A percentile compares a stretch with the other conserved stretches of the same genome.
Evolutionary conservation across 1,140 invertebrate genomes (phyloP).

Genomic region (Scaptomyza hsui): DNA sequence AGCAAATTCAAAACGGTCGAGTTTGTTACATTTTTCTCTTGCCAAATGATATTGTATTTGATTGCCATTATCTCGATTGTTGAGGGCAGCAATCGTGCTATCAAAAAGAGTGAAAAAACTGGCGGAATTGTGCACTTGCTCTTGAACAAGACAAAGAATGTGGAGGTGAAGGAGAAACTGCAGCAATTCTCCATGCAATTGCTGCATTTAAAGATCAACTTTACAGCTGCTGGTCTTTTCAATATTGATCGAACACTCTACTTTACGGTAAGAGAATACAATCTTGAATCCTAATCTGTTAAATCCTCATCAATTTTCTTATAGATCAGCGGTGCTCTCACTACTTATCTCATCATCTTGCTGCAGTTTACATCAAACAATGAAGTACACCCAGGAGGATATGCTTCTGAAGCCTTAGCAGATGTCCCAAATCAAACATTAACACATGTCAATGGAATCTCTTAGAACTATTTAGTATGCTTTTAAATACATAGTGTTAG

Average conservation of each 20-base stretch:
- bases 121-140: conserved; percentile 77
- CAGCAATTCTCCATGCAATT: conserved; percentile 81
- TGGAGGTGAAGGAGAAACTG: conserved; percentile 76
- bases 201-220: conserved; percentile 80
- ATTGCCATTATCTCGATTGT: conserved; percentile 82
- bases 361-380: conserved; percentile 79
- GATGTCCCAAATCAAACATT: conserved; percentile 63
- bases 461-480: too few species aligned
- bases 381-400: conserved; percentile 21
- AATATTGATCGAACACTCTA: conserved; percentile 81
- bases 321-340: conserved; percentile 80
- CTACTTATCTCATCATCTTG: conserved; percentile 81
- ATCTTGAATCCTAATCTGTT: not conserved
- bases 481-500: too few species aligned
- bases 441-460: conserved; percentile 44
- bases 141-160: conserved; percentile 74
- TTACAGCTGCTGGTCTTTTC: conserved; percentile 80
- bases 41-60: conserved; percentile 81
- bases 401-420: conserved; percentile 28
- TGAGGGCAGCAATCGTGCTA: conserved; percentile 79
- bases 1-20: conserved; percentile 81
- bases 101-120: conserved; percentile 83
- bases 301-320: not conserved
- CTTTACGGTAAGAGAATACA: conserved; percentile 66
- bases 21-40: conserved; percentile 81